These are phyloP conservation scores for Myanophis thanlyinensis DNA, from an alignment of 2,113 vertebrate genomes.

Conservation along the genomic window DNA sequence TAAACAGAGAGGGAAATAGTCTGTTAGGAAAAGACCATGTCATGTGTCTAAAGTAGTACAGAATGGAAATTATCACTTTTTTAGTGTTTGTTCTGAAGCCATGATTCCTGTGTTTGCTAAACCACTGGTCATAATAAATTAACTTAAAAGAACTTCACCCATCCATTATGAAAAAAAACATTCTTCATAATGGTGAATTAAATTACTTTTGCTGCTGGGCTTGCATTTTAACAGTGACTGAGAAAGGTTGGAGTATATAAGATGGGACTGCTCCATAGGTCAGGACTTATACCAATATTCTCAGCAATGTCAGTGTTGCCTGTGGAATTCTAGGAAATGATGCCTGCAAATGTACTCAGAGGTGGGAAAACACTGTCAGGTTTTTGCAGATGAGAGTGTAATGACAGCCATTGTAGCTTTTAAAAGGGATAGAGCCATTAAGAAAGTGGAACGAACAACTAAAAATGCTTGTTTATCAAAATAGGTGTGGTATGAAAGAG, in stretches of 20 bases:
- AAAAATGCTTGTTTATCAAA: background rate
- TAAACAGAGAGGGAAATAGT: background rate
- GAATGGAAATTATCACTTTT: background rate
- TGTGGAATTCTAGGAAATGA: background rate
- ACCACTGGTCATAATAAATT: background rate
- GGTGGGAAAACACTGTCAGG: background rate
- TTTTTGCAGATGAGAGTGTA: background rate
- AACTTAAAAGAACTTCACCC: background rate
- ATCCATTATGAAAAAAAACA: background rate
- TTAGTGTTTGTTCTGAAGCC: background rate
- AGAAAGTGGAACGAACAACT: background rate
- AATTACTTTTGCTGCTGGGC: background rate
- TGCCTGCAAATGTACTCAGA: background rate
- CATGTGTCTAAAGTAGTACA: background rate
- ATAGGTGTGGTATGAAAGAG: background rate
- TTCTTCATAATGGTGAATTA: background rate
- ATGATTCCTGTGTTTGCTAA: background rate
- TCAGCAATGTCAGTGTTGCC: background rate
- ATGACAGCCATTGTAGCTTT: background rate
- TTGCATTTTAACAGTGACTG: background rate
- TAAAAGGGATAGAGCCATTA: background rate
- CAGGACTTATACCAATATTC: background rate
- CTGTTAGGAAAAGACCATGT: background rate
- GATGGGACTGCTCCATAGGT: background rate
- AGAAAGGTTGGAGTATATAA: background rate